Evolutionary conservation across 2,888 invertebrate species (phyloP).

Genomic region (Melanophora roralis): DNA sequence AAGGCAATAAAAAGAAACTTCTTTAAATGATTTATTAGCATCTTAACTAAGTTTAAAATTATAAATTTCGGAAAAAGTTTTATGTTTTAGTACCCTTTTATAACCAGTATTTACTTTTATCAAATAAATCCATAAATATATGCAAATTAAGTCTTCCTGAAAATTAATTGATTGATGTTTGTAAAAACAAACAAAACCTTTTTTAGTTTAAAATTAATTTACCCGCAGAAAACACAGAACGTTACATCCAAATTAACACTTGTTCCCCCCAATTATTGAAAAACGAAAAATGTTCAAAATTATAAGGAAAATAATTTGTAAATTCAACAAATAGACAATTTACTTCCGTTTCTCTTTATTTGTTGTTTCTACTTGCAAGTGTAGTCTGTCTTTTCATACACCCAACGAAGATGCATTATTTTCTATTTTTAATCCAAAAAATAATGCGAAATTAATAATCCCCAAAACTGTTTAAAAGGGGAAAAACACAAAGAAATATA

Average conservation of each 20-base stretch:
- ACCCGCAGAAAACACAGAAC: constrained; percentile 2
- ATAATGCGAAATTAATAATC: constrained; percentile 6
- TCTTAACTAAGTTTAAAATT: no score
- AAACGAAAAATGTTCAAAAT: not conserved
- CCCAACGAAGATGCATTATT: constrained; percentile 6
- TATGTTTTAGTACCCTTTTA: no score
- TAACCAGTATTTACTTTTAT: no score
- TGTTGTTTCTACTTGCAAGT: not conserved
- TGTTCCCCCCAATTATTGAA: not conserved
- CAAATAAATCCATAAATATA: no score
- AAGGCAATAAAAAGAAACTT: no score
- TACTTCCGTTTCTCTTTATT: constrained; percentile 23
- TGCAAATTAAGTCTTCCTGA: no score
- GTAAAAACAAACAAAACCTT: not conserved
- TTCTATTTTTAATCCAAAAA: not conserved
- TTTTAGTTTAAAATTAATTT: not conserved
- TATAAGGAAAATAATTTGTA: constrained; percentile 12
- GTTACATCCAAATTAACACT: constrained; percentile 46
- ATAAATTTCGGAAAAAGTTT: no score
- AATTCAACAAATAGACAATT: constrained; percentile 20
- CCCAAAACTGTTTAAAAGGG: not conserved
- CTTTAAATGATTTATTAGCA: no score
- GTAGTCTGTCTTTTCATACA: no score
- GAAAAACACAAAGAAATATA: not conserved
- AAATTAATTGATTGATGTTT: no score